Conservation (phyloP, 2,113 vertebrate genomes). For the Puma concolor region DNA sequence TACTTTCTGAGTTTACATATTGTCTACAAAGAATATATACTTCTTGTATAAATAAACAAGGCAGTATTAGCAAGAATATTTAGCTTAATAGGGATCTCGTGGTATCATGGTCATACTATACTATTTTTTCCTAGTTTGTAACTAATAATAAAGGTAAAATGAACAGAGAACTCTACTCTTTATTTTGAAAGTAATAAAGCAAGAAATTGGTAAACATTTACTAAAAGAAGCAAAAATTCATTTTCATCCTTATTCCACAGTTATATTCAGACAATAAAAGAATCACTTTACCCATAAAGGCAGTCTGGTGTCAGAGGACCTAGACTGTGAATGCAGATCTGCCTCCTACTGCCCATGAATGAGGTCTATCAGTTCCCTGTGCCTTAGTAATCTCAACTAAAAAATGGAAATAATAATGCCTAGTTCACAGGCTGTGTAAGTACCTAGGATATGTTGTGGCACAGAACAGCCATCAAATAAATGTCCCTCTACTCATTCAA, state of each 20-base stretch:
- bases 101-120: not conserved
- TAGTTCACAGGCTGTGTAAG: not conserved
- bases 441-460: not conserved
- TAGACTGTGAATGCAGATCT: not conserved
- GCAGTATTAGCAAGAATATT: not conserved
- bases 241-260: slow-evolving; percentile 6
- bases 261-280: not conserved
- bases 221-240: not conserved
- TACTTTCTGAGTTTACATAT: not conserved
- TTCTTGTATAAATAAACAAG: slow-evolving; percentile 31
- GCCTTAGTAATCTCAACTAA: not conserved
- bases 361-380: not conserved
- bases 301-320: not conserved
- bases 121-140: slow-evolving; percentile 11
- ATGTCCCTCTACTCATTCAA: not conserved
- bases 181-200: slow-evolving; percentile 10
- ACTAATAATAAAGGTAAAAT: slow-evolving; percentile 9
- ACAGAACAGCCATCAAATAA: not conserved
- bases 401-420: not conserved
- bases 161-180: not conserved
- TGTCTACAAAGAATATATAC: not conserved
- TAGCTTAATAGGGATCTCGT: not conserved
- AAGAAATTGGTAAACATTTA: not conserved
- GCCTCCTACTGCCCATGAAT: not conserved
- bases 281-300: not conserved